Conservation (phyloP, 2,888 invertebrate genomes). For the Tetragonisca angustula region DNA sequence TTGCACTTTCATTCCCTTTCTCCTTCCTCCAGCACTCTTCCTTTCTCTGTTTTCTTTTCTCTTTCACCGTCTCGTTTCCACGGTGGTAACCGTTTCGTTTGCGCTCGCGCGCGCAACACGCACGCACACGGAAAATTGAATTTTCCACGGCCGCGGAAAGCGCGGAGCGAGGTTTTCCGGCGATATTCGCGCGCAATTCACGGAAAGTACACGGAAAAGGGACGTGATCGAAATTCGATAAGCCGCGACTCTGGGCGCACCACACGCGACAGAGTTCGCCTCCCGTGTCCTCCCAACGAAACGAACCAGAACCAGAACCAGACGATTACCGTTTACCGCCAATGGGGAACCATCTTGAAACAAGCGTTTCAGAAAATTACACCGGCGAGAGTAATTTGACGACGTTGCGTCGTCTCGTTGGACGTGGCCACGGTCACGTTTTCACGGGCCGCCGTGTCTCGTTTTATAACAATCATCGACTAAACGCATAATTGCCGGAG, state of each 20-base stretch:
- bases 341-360: slow-evolving; percentile 2
- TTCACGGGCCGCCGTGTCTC: not conserved
- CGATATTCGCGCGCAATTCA: slow-evolving; percentile 63
- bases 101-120: too few species aligned
- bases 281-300: not conserved
- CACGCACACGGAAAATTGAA: slow-evolving; percentile 56
- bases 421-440: not conserved
- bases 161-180: slow-evolving; percentile 53
- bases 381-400: not conserved
- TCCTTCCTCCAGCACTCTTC: not conserved
- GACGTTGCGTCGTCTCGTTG: slow-evolving; percentile 15
- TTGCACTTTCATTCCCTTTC: slow-evolving; percentile 22
- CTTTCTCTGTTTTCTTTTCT: slow-evolving; percentile 9
- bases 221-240: slow-evolving; percentile 76
- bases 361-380: slow-evolving; percentile 24
- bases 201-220: slow-evolving; percentile 64
- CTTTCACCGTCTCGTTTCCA: not conserved
- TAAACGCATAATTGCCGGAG: not conserved
- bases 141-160: slow-evolving; percentile 63
- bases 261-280: too few species aligned
- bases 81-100: slow-evolving; percentile 22
- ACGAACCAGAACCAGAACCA: slow-evolving; percentile 14
- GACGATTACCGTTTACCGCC: slow-evolving; percentile 5
- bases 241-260: slow-evolving; percentile 34
- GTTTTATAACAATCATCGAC: not conserved